These are phyloP conservation scores for Porphyrio hochstetteri DNA, from an alignment of 2,113 vertebrate species.

Conservation along the genomic window DNA sequence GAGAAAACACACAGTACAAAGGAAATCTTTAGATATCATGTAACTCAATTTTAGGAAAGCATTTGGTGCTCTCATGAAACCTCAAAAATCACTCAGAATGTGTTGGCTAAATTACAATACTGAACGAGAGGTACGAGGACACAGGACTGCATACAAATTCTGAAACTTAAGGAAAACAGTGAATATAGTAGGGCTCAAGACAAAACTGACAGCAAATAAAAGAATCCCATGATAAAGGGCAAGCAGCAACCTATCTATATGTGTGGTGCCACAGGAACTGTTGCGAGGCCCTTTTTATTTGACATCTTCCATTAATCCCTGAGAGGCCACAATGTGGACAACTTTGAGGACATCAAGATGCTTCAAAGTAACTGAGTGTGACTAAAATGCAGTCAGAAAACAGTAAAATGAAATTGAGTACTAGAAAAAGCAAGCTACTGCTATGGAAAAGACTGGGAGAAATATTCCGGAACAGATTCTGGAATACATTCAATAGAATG, in stretches of 20 bases:
- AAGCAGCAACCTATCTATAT: background rate
- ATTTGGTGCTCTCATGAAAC: background rate
- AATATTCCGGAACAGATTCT: slow-evolving; percentile 16
- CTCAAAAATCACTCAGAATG: background rate
- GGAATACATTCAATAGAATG: background rate
- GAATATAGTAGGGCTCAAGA: background rate
- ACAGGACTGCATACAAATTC: background rate
- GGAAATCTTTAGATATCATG: background rate
- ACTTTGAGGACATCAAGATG: background rate
- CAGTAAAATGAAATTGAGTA: background rate
- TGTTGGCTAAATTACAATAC: background rate
- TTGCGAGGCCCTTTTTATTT: background rate
- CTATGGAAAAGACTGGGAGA: background rate
- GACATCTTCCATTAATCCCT: background rate
- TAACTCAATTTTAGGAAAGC: background rate
- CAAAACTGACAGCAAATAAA: background rate
- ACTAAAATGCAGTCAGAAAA: background rate
- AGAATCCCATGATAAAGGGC: background rate
- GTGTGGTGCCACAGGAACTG: background rate
- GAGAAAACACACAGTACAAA: background rate
- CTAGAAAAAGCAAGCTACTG: background rate
- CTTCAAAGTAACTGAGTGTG: background rate
- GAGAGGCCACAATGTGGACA: background rate
- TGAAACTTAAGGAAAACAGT: background rate
- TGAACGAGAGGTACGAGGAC: background rate